These are phyloP conservation scores for Cherax quadricarinatus DNA, from an alignment of 1,140 invertebrate species.

Conservation along the genomic window DNA sequence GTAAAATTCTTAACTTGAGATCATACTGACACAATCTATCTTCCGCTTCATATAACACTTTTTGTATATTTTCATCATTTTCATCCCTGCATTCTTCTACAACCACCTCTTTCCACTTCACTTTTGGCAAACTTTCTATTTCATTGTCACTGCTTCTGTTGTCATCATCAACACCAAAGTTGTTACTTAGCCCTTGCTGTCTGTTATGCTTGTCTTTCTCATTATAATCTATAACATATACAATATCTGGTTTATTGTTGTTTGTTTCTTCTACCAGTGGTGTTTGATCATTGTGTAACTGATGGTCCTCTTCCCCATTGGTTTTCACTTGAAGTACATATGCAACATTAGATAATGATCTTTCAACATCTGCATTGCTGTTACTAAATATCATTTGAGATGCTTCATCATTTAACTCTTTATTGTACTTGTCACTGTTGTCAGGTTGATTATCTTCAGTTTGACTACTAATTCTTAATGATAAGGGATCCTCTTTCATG, in stretches of 20 bases:
- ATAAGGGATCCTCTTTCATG: neutral
- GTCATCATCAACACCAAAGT: neutral
- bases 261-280: neutral
- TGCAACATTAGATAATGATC: neutral
- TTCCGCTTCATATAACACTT: neutral
- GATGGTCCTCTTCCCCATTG: neutral
- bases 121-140: neutral
- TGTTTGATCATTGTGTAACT: neutral
- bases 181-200: neutral
- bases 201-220: neutral
- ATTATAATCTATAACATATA: neutral
- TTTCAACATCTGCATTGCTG: neutral
- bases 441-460: neutral
- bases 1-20: neutral
- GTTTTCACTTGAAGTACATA: neutral
- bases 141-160: too few relatives aligned
- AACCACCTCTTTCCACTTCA: conserved; percentile 8
- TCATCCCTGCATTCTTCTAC: neutral
- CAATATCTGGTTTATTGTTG: neutral
- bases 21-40: neutral
- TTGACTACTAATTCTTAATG: neutral
- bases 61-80: neutral
- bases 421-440: neutral
- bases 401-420: neutral
- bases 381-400: neutral